A percentile compares a stretch with the other conserved stretches of the same genome.
These are phyloP conservation scores for Oncopodura yosiiana DNA, from an alignment of 1,140 invertebrate species.

Conservation along the genomic window DNA sequence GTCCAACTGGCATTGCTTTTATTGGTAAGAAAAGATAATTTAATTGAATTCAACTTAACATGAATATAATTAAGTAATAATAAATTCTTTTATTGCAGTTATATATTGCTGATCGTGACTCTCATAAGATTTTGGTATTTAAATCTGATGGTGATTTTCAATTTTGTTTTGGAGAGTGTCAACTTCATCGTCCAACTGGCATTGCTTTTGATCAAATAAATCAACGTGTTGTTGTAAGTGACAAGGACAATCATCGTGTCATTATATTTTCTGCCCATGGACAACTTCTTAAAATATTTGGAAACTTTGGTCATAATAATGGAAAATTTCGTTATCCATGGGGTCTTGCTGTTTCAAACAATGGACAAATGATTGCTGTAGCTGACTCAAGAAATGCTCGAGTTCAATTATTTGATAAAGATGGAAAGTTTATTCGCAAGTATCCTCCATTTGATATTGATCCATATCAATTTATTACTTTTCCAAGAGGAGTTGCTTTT, in stretches of 20 bases:
- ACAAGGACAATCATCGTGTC: conserved; percentile 92
- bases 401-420: conserved; percentile 15
- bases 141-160: conserved; percentile 5
- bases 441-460: conserved; percentile 3
- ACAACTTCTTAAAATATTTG: conserved; percentile 71
- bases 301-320: conserved; percentile 68
- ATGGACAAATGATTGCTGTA: conserved; percentile 68
- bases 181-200: conserved; percentile 84
- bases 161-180: conserved; percentile 46
- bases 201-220: conserved; percentile 61
- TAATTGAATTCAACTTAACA: no score
- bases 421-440: conserved; percentile 11
- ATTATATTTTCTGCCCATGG: conserved; percentile 75
- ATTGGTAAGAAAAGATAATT: conserved; percentile 61
- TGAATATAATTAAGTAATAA: no score
- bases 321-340: conserved; percentile 94
- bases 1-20: conserved; percentile 77
- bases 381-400: conserved; percentile 63
- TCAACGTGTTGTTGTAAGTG: conserved; percentile 76
- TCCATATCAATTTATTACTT: conserved; percentile 1
- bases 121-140: conserved; percentile 15
- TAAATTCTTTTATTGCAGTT: conserved; percentile 9
- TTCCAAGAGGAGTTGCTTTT: conserved; percentile 6
- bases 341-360: conserved; percentile 69
- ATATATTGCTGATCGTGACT: conserved; percentile 10